Percentiles rank a stretch among this genome's conserved stretches.
Evolutionary conservation across 2,113 vertebrate genomes (phyloP).

Genomic region (Heloderma charlesbogerti): DNA sequence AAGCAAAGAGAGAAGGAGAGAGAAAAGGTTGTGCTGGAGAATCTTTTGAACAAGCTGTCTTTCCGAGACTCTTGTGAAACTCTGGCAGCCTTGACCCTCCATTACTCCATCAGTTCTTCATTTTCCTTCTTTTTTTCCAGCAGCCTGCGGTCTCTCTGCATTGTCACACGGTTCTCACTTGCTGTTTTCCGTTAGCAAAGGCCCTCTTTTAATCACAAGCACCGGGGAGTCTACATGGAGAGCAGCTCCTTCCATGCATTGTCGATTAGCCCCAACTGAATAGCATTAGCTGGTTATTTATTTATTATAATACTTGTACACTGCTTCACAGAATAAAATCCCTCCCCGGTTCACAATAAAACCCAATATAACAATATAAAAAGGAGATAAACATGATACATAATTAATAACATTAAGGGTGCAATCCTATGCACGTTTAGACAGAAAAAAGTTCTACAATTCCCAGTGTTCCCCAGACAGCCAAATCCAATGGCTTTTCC

Average conservation of each 20-base stretch:
- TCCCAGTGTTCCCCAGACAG: background rate
- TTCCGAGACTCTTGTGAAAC: constrained; percentile 53
- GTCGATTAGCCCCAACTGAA: background rate
- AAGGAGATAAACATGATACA: no score
- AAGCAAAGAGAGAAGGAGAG: constrained; percentile 25
- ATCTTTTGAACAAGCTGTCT: constrained; percentile 45
- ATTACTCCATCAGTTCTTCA: constrained; percentile 42
- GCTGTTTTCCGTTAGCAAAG: background rate
- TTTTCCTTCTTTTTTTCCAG: constrained; percentile 1
- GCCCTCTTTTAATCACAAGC: background rate
- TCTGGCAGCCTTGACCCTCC: constrained; percentile 45
- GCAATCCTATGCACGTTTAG: no score
- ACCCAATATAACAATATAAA: no score
- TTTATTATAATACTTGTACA: no score
- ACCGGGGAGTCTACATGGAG: background rate
- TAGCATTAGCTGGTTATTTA: background rate
- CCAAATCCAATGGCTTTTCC: no score
- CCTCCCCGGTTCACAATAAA: no score
- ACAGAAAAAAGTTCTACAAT: no score
- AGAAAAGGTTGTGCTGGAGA: constrained; percentile 24
- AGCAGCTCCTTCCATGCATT: background rate
- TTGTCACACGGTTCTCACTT: constrained; percentile 56
- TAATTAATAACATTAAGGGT: no score
- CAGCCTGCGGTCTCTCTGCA: constrained; percentile 41
- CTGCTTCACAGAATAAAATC: no score